Conservation (phyloP, 2,888 invertebrate genomes). For the Rhabditoides inermis region DNA sequence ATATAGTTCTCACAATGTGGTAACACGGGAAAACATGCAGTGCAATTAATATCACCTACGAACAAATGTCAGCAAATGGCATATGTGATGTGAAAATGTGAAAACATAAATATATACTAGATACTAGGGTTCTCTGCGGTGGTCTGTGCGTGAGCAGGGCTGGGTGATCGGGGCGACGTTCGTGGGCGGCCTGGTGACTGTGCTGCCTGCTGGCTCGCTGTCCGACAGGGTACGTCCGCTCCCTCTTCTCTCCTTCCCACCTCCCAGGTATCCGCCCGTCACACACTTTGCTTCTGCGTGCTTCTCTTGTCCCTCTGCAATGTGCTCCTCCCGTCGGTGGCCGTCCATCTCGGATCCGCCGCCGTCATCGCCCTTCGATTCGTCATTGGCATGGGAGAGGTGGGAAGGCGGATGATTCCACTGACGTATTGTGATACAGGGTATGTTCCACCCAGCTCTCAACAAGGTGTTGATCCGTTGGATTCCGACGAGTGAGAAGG, state of each 20-base stretch:
- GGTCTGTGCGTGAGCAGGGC: slow-evolving; percentile 15
- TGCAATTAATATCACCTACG: too few species aligned
- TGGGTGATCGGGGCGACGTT: slow-evolving; percentile 15
- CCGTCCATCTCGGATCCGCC: slow-evolving; percentile 14
- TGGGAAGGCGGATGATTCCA: neutral
- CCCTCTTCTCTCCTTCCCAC: too few species aligned
- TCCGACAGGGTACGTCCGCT: slow-evolving; percentile 14
- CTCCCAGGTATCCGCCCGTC: too few species aligned
- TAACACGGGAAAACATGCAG: neutral
- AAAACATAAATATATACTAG: too few species aligned
- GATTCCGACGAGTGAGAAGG: slow-evolving; percentile 36
- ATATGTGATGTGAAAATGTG: too few species aligned
- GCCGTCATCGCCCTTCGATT: slow-evolving; percentile 25
- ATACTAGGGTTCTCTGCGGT: slow-evolving; percentile 16
- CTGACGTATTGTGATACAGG: slow-evolving; percentile 11
- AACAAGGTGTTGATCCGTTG: slow-evolving; percentile 37
- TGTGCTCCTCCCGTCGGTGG: slow-evolving; percentile 19
- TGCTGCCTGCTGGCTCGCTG: slow-evolving; percentile 19
- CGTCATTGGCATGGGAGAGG: slow-evolving; percentile 35
- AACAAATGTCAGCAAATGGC: too few species aligned
- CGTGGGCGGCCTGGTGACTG: slow-evolving; percentile 5
- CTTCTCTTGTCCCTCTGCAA: slow-evolving; percentile 10
- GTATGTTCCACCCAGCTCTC: slow-evolving; percentile 30
- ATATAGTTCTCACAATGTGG: neutral
- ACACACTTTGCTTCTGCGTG: slow-evolving; percentile 13